Evolutionary conservation across 2,888 invertebrate genomes (phyloP), one percentile per base, ranked within the genome.

Genomic region (Ganaspis brasiliensis): DNA sequence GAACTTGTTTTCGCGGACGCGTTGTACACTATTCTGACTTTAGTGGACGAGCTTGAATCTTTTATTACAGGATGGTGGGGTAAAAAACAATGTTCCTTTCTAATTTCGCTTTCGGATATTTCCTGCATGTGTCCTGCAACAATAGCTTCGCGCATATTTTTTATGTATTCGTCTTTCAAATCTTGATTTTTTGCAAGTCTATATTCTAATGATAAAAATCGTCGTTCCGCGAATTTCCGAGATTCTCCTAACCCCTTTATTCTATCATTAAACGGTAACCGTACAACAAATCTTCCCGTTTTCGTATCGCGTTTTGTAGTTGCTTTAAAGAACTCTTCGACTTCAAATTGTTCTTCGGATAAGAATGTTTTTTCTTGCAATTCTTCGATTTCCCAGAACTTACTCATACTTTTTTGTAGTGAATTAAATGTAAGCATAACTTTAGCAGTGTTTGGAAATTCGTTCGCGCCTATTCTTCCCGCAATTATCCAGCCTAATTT

Each of bases 301-400:
- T 1, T 1, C 0, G 35, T 4, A 74, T 74, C 67, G 26, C 63
- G 55, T 24, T 10, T 52, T n/a, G 74, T 74, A 21, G 63, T 74
- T 12, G 37, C 2, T 12, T 35, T 49, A 45, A 61, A 74, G 40
- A 49, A 21, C 19, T 56, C 10, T 16, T 70, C 72, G 0, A 75
- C 57, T 52, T 59, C 4, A n/a, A 37, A 35, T 52, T 75, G 70
- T 75, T 75, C 71, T 19, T 59, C 71, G 0, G 71, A 75, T 49
- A 75, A 49, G 26, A 72, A 72, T 35, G 55, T 72, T 10, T 49
- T 8, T 8, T 57, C 3, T 2, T 10, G 35, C 1, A 59, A 10
- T 72, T 75, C 75, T 59, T 71, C 71, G 2, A 75, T 71, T 61
- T 75, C 52, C 72, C 71, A 71, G 35, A 75, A 59, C 19, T 70